phyloP scores from a whole-genome alignment of 2,113 vertebrate species.

The Megaleporinus macrocephalus region DNA sequence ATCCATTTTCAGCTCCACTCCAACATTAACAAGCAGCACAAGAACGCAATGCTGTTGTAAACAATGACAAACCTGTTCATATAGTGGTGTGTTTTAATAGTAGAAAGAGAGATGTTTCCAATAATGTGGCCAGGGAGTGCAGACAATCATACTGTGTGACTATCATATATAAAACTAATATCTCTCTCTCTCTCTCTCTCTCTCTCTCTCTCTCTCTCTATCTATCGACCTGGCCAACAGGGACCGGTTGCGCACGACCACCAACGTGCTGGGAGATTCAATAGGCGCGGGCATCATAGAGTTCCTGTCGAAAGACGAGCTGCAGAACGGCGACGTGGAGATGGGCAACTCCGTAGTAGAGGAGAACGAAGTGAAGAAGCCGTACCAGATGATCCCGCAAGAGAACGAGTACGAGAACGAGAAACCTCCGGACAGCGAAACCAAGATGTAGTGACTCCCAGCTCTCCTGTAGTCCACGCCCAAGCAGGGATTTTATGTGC shows the following conservation, averaged over 20 bases:
- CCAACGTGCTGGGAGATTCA: constrained; percentile 94
- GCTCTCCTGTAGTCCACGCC: not conserved
- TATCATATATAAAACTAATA: no score
- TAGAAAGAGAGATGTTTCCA: no score
- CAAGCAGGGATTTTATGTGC: constrained; percentile 40
- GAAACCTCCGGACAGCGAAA: constrained; percentile 88
- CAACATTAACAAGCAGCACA: no score
- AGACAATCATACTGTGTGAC: no score
- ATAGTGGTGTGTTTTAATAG: no score
- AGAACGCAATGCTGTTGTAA: no score
- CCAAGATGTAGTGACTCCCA: constrained; percentile 85
- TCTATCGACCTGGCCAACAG: constrained; percentile 64
- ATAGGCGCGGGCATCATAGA: constrained; percentile 95
- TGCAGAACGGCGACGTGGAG: constrained; percentile 87
- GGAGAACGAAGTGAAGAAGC: constrained; percentile 96
- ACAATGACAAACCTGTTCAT: no score
- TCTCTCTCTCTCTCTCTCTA: no score
- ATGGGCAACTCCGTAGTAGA: constrained; percentile 96
- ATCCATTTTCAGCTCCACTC: no score
- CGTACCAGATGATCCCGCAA: constrained; percentile 92
- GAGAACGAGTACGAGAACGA: constrained; percentile 87
- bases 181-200: not conserved
- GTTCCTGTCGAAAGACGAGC: constrained; percentile 90
- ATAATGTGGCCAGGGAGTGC: no score
- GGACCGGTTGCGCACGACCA: constrained; percentile 95